phyloP scores from a whole-genome alignment of 2,113 vertebrate species.

The Actenoides lindsayi region DNA sequence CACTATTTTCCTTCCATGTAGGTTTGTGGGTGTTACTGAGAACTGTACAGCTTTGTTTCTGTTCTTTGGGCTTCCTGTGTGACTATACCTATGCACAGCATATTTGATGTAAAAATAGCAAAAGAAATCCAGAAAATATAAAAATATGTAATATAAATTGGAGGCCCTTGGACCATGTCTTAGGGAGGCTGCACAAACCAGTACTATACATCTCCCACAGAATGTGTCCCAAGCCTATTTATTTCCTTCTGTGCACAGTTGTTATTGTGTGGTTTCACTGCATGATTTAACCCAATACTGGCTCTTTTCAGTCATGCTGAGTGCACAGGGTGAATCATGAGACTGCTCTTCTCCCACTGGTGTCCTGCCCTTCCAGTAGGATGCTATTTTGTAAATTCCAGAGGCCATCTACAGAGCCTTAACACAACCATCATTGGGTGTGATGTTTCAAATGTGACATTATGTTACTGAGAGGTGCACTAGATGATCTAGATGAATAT shows the following conservation, averaged over 20 bases:
- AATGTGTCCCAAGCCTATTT: not conserved
- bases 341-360: not conserved
- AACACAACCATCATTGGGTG: accelerated
- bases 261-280: not conserved
- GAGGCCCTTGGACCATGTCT: accelerated
- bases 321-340: not conserved
- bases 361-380: not conserved
- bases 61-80: not conserved
- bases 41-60: not conserved
- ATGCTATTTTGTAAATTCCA: not conserved
- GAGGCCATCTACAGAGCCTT: not conserved
- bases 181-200: not conserved
- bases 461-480: not conserved
- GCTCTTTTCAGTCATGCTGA: not conserved
- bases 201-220: not conserved
- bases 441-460: not conserved
- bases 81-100: not conserved
- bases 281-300: not conserved
- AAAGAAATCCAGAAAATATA: not conserved
- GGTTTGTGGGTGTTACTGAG: not conserved
- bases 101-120: not conserved
- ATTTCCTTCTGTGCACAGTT: not conserved
- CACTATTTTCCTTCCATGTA: not conserved
- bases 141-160: not conserved
- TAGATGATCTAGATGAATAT: not conserved